Evolutionary conservation across 2,888 invertebrate species (phyloP).

Genomic region (Drosophila lacicola): DNA sequence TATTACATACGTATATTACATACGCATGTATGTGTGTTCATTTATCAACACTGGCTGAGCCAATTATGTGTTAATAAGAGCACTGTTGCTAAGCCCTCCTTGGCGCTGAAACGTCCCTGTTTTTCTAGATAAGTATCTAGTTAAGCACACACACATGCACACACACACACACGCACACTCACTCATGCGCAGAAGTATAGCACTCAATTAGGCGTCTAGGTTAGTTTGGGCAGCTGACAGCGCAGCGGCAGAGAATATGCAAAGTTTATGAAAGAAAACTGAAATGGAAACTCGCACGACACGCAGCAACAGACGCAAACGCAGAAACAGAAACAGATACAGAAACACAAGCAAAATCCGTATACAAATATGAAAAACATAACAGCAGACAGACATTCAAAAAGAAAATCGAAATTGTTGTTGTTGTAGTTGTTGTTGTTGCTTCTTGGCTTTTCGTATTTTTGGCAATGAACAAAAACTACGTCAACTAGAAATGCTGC

Average conservation of each 20-base stretch:
- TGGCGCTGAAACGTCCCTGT: conserved; percentile 40
- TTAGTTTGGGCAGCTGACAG: conserved; percentile 22
- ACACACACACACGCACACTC: neutral
- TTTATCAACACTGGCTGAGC: too few relatives aligned
- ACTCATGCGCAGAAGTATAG: conserved; percentile 21
- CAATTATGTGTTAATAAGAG: too few relatives aligned
- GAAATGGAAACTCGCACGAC: conserved; percentile 78
- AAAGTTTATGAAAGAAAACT: conserved; percentile 78
- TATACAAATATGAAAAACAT: conserved; percentile 24
- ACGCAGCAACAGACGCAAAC: conserved; percentile 21
- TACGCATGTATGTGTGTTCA: too few relatives aligned
- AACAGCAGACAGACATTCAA: conserved; percentile 38
- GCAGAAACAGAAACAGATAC: conserved; percentile 18
- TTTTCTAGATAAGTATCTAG: conserved; percentile 2
- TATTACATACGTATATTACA: too few relatives aligned
- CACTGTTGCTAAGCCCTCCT: conserved; percentile 12
- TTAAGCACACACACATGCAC: conserved; percentile 3
- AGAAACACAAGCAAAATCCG: conserved; percentile 13
- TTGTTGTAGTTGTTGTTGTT: conserved; percentile 7
- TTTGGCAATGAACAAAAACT: conserved; percentile 82
- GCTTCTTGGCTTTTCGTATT: conserved; percentile 64
- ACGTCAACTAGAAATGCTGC: conserved; percentile 69
- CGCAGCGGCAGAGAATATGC: conserved; percentile 20
- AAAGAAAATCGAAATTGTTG: conserved; percentile 22
- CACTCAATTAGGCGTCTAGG: conserved; percentile 67